Conservation (phyloP, 2,888 invertebrate genomes). For the Mesorhabditis belari region DNA sequence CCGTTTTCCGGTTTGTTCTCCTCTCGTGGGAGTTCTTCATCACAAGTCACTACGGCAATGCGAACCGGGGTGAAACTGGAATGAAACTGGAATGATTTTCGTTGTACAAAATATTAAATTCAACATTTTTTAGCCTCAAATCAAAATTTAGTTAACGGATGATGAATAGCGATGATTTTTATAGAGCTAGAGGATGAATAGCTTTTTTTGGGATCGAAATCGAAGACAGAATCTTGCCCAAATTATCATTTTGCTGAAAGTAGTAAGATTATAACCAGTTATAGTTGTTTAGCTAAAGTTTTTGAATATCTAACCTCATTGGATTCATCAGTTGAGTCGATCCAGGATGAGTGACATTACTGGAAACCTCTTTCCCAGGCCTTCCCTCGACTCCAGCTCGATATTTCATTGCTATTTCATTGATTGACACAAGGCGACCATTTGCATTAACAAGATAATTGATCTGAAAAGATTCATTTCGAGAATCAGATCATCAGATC, state of each 20-base stretch:
- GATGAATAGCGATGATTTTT: background rate
- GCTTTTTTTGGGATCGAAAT: conserved; percentile 9
- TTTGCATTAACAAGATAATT: conserved; percentile 6
- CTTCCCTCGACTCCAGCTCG: conserved; percentile 4
- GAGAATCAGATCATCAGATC: background rate
- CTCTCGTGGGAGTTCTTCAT: too few species aligned
- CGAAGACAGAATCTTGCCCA: conserved; percentile 31
- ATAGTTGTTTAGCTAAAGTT: background rate
- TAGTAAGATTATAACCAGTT: too few species aligned
- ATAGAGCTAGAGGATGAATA: background rate
- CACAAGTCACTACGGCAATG: conserved; percentile 48
- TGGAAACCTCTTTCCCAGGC: conserved; percentile 9
- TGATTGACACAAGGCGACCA: background rate
- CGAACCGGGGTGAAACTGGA: conserved; percentile 45
- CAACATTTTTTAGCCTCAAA: background rate
- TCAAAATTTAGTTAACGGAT: background rate
- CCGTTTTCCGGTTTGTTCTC: too few species aligned
- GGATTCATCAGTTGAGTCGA: background rate
- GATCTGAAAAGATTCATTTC: conserved; percentile 4
- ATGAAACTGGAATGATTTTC: too few species aligned
- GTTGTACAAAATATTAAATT: background rate
- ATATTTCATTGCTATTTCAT: conserved; percentile 4
- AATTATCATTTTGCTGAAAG: conserved; percentile 7
- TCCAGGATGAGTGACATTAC: conserved; percentile 25
- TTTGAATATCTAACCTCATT: background rate